These are phyloP conservation scores for Hormaphis cornu DNA, from an alignment of 1,140 invertebrate species.

Conservation along the genomic window DNA sequence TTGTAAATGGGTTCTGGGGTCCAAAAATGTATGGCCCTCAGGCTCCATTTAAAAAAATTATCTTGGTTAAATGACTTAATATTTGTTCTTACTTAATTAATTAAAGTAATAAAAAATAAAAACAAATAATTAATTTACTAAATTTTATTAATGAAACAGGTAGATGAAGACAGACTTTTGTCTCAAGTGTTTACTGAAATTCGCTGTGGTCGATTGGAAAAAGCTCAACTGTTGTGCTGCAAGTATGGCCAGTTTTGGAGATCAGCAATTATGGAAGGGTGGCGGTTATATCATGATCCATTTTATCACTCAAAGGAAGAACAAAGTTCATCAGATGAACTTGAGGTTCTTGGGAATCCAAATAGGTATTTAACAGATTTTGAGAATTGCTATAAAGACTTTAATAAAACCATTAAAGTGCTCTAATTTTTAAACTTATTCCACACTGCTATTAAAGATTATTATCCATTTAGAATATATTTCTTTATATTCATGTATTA, in stretches of 20 bases:
- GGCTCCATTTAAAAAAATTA: too few species aligned
- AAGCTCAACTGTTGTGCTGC: slow-evolving; percentile 72
- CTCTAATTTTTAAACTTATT: too few species aligned
- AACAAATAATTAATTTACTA: not conserved
- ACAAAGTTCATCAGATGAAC: slow-evolving; percentile 33
- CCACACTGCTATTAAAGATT: too few species aligned
- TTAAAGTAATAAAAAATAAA: not conserved
- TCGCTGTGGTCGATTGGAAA: slow-evolving; percentile 71
- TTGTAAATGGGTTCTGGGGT: too few species aligned
- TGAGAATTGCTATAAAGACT: too few species aligned
- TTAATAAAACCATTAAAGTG: too few species aligned
- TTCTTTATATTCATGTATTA: too few species aligned
- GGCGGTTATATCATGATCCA: slow-evolving; percentile 73
- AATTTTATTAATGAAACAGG: slow-evolving; percentile 39
- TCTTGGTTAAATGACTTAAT: too few species aligned
- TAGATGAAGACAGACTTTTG: slow-evolving; percentile 72
- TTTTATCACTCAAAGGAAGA: slow-evolving; percentile 49
- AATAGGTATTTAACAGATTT: slow-evolving; percentile 45
- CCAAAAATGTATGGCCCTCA: too few species aligned
- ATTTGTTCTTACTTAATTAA: not conserved
- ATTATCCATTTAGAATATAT: too few species aligned
- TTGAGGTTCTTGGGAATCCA: slow-evolving; percentile 66
- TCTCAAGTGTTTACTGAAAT: slow-evolving; percentile 64
- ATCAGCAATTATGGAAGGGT: slow-evolving; percentile 80
- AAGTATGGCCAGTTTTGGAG: slow-evolving; percentile 81